Conservation (phyloP, 2,113 vertebrate genomes). For the Stigmatopora argus region DNA sequence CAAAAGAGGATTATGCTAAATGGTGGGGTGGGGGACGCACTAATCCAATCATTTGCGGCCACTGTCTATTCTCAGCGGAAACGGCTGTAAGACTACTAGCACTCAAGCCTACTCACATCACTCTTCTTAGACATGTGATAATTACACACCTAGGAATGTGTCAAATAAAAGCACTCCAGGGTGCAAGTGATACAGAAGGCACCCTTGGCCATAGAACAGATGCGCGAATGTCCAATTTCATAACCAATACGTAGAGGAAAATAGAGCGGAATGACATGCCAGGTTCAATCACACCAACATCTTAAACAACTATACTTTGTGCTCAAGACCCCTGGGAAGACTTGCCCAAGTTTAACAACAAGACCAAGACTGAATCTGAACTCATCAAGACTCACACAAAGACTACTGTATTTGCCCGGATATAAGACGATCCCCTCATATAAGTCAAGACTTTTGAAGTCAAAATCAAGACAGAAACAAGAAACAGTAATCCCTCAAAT, state of each 20-base stretch:
- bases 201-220: neutral
- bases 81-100: slow-evolving; percentile 45
- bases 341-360: too few species aligned
- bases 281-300: neutral
- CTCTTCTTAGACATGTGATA: slow-evolving; percentile 46
- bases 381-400: too few species aligned
- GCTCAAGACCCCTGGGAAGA: too few species aligned
- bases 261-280: neutral
- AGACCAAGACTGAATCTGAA: too few species aligned
- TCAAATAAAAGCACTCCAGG: slow-evolving; percentile 50
- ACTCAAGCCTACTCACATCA: slow-evolving; percentile 41
- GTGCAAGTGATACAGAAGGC: slow-evolving; percentile 16
- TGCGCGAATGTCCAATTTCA: neutral
- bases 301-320: neutral
- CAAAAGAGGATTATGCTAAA: slow-evolving; percentile 69
- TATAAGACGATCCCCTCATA: too few species aligned
- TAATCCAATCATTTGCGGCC: slow-evolving; percentile 74
- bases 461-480: too few species aligned
- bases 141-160: slow-evolving; percentile 66
- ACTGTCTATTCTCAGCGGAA: slow-evolving; percentile 63
- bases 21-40: slow-evolving; percentile 60
- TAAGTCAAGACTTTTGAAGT: too few species aligned
- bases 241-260: neutral
- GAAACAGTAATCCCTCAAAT: too few species aligned
- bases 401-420: too few species aligned